phyloP scores from a whole-genome alignment of 1,140 invertebrate species.

The Octopus bimaculoides region DNA sequence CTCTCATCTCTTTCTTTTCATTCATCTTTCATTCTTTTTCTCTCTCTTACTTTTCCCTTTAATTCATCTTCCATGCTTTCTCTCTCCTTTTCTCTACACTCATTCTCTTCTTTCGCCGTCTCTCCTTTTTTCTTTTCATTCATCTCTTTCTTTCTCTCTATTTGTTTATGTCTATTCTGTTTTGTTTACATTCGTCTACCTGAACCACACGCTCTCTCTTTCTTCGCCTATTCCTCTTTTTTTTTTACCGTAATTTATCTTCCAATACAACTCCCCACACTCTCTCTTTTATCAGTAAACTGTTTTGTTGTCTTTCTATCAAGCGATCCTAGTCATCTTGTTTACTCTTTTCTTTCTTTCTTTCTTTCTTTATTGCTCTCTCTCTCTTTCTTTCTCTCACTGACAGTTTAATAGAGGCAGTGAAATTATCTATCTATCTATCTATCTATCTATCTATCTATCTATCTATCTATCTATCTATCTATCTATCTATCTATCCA shows the following conservation, averaged over 20 bases:
- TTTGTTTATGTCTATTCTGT: slow-evolving; percentile 17
- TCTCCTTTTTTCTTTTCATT: neutral
- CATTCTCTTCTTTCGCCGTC: neutral
- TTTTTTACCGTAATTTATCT: neutral
- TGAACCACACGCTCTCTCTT: neutral
- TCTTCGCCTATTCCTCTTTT: neutral
- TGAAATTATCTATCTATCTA: neutral
- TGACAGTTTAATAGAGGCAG: neutral
- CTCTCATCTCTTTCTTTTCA: too few relatives aligned
- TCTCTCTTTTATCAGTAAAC: slow-evolving; percentile 9
- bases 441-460: neutral
- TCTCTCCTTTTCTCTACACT: neutral
- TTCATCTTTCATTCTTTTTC: neutral
- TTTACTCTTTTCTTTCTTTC: neutral
- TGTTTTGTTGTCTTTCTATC: neutral
- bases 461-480: slow-evolving; percentile 3
- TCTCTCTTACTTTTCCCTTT: neutral
- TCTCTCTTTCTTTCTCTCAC: neutral
- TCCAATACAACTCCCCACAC: neutral
- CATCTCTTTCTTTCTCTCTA: slow-evolving; percentile 16
- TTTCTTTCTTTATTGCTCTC: slow-evolving; percentile 17
- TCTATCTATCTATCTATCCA: neutral
- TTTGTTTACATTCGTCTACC: neutral
- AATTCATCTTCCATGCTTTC: neutral
- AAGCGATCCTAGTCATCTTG: neutral